Evolutionary conservation across 1,140 invertebrate genomes (phyloP).

Genomic region (Belonocnema kinseyi): DNA sequence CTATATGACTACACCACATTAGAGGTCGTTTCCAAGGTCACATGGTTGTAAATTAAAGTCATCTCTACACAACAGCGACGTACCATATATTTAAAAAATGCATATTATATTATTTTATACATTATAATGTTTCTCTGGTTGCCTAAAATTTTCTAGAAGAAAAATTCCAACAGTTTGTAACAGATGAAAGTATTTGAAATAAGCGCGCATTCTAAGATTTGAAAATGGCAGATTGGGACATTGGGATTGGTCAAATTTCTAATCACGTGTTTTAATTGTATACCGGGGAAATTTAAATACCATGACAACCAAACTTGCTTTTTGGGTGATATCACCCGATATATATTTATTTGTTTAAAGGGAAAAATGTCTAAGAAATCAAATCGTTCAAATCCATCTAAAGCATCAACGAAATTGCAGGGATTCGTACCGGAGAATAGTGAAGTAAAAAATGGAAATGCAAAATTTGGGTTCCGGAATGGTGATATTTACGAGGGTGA

Average conservation of each 20-base stretch:
- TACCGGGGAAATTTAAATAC: not conserved
- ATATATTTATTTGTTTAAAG: no score
- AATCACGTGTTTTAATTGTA: not conserved
- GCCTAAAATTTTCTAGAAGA: no score
- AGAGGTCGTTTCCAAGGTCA: slow-evolving; percentile 73
- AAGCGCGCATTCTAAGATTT: no score
- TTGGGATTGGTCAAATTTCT: not conserved
- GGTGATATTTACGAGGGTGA: slow-evolving; percentile 52
- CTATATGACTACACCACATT: slow-evolving; percentile 50
- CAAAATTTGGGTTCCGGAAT: slow-evolving; percentile 51
- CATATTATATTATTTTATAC: no score
- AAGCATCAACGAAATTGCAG: no score
- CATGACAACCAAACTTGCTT: slow-evolving; percentile 3
- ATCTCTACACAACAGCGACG: not conserved
- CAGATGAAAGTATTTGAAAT: no score
- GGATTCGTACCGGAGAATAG: no score
- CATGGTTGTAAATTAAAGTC: slow-evolving; percentile 46
- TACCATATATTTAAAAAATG: no score
- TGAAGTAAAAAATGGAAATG: not conserved
- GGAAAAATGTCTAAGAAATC: no score
- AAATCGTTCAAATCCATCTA: no score
- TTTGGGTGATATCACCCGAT: not conserved
- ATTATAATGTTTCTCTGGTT: not conserved
- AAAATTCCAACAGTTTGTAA: no score
- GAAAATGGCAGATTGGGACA: no score